These are phyloP conservation scores for Steatocranus sp. DNA, from an alignment of 2,797 vertebrate species.

Conservation along the genomic window DNA sequence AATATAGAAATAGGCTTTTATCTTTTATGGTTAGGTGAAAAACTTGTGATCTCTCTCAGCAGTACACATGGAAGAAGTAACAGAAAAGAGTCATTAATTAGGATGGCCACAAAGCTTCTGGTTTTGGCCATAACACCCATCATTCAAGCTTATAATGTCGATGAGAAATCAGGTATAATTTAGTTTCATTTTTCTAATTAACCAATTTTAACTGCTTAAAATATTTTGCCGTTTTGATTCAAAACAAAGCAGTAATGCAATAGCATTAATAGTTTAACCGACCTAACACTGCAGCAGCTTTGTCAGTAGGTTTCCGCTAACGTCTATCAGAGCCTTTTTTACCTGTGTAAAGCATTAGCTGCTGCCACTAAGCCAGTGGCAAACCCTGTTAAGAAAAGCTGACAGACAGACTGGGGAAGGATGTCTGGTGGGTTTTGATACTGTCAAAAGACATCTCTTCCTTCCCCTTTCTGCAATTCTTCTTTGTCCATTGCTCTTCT, in stretches of 20 bases:
- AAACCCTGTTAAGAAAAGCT: constrained; percentile 43
- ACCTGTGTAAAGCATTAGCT: constrained; percentile 19
- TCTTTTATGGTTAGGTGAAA: neutral
- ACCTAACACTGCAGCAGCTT: neutral
- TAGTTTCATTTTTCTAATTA: neutral
- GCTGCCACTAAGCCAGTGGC: constrained; percentile 27
- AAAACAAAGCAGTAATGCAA: neutral
- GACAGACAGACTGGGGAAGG: constrained; percentile 44
- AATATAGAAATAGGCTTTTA: neutral
- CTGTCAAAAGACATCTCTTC: constrained; percentile 65
- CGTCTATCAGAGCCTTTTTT: neutral
- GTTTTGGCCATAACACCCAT: neutral
- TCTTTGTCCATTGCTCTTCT: constrained; percentile 42
- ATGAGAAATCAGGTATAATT: neutral
- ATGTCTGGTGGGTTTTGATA: constrained; percentile 67
- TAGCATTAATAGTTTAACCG: neutral
- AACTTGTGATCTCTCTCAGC: neutral
- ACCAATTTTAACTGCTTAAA: neutral
- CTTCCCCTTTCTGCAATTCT: constrained; percentile 40
- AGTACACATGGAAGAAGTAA: neutral
- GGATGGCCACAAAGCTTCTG: neutral
- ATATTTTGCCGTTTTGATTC: neutral
- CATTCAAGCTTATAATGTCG: neutral
- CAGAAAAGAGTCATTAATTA: neutral
- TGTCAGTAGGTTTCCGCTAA: neutral